A percentile compares a stretch with the other conserved stretches of the same genome.
Conservation (phyloP, 2,888 invertebrate species). For the Mythimna vitellina region DNA sequence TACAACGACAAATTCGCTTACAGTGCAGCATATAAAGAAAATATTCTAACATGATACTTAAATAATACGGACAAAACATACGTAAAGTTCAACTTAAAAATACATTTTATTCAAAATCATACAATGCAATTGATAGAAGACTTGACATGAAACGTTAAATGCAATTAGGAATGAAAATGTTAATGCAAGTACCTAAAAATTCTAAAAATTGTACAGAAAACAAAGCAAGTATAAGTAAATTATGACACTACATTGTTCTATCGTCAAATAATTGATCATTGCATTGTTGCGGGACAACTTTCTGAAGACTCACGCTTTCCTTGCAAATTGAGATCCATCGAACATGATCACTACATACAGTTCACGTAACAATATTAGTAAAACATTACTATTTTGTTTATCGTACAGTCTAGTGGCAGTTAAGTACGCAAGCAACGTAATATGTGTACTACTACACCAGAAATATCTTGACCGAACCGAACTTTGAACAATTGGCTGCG, state of each 20-base stretch:
- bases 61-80: constrained; percentile 48
- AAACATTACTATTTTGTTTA: constrained; percentile 21
- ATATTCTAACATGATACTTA: constrained; percentile 56
- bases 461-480: too few species aligned
- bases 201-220: constrained; percentile 59
- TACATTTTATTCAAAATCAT: constrained; percentile 44
- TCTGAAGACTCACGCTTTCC: constrained; percentile 30
- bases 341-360: constrained; percentile 47
- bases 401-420: neutral
- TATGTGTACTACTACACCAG: neutral
- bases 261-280: constrained; percentile 45
- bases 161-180: constrained; percentile 79
- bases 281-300: constrained; percentile 38
- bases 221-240: constrained; percentile 43
- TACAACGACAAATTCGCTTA: constrained; percentile 44
- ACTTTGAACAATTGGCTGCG: too few species aligned
- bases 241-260: constrained; percentile 56
- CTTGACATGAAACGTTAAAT: constrained; percentile 71
- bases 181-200: constrained; percentile 49
- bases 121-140: constrained; percentile 54
- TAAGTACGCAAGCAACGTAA: constrained; percentile 17
- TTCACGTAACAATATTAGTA: constrained; percentile 37
- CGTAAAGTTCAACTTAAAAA: constrained; percentile 53
- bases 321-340: constrained; percentile 59
- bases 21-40: constrained; percentile 39